Conservation (phyloP, 2,888 invertebrate genomes). For the Agrochola lota region DNA sequence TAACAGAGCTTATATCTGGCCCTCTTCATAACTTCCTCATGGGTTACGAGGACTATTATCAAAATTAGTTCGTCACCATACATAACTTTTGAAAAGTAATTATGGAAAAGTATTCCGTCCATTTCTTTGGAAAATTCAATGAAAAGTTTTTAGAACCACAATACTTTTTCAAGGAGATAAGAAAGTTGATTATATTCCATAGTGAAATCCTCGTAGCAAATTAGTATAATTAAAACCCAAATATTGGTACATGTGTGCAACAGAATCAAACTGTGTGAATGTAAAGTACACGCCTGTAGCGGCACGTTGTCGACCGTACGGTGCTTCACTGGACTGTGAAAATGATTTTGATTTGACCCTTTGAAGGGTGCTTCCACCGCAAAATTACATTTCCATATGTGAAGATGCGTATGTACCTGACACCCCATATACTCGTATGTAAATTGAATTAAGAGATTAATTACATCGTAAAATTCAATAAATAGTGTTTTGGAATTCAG, state of each 20-base stretch:
- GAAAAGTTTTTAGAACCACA: background rate
- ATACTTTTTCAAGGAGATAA: background rate
- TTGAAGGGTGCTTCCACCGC: conserved; percentile 88
- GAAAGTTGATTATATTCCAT: background rate
- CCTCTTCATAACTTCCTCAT: background rate
- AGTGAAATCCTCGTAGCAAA: background rate
- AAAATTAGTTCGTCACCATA: no score
- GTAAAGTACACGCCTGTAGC: conserved; percentile 39
- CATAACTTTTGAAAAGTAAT: conserved; percentile 1
- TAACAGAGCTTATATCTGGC: background rate
- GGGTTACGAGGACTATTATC: no score
- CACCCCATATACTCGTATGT: conserved; percentile 70
- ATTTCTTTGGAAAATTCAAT: conserved; percentile 5
- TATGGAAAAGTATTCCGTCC: background rate
- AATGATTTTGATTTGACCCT: conserved; percentile 91
- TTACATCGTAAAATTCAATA: conserved; percentile 14
- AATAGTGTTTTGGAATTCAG: background rate
- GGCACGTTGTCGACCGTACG: conserved; percentile 73
- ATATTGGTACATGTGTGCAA: conserved; percentile 8
- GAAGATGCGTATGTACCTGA: conserved; percentile 79
- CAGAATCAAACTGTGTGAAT: conserved; percentile 15
- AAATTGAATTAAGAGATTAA: conserved; percentile 70
- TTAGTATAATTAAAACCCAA: conserved; percentile 7
- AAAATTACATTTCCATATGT: conserved; percentile 90
- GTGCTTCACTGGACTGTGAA: conserved; percentile 89